Base-by-base conservation (phyloP, 2,797 vertebrate species). In the Catamblyrhynchus diadema region DNA sequence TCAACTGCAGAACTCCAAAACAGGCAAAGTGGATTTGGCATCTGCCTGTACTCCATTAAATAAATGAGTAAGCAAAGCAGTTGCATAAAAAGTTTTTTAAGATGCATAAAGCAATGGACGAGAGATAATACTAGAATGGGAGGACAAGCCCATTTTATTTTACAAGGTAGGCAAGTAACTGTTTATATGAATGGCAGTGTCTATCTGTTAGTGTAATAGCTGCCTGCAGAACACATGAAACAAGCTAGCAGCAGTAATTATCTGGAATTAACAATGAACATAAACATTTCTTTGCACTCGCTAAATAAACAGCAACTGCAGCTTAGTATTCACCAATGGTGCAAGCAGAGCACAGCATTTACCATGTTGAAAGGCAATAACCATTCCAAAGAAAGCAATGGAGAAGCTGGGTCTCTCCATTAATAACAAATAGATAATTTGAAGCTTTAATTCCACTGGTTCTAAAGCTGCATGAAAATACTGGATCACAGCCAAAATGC, bases 181-280 rank as follows among this genome's bases (percentile, higher is more conserved):
- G 47, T 92, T 91, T 79, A 45, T 62, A 86, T 56, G 74, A 94
- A 86, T 71, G 47, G 32, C 86, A 56, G 37, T 32, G 41, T 74
- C 84, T 94, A 45, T 51, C 77, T 70, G 57, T 89, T 95, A 95
- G 62, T 59, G 62, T 86, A 94, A 95, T 83, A 93, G 86, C 85
- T 82, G 81, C 67, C 81, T 51, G 35, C 69, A 94, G 83, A 95
- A 92, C 64, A 66, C 22, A 90, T 35, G 20, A 88, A 91, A 93
- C 30, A 70, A 94, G 64, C 24, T 86, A 96, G 96, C 61, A 90
- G 85, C 90, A 97, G 86, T 84, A 96, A 96, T 96, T 94, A 86
- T 25, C 64, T 74, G 42, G 53, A 94, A 96, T 90, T 95, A 94
- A 75, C 39, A 10, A 87, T 25, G 54, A 83, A 81, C 33, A 56